These are phyloP conservation scores for Verasper variegatus DNA, from an alignment of 2,113 vertebrate genomes.

Conservation along the genomic window DNA sequence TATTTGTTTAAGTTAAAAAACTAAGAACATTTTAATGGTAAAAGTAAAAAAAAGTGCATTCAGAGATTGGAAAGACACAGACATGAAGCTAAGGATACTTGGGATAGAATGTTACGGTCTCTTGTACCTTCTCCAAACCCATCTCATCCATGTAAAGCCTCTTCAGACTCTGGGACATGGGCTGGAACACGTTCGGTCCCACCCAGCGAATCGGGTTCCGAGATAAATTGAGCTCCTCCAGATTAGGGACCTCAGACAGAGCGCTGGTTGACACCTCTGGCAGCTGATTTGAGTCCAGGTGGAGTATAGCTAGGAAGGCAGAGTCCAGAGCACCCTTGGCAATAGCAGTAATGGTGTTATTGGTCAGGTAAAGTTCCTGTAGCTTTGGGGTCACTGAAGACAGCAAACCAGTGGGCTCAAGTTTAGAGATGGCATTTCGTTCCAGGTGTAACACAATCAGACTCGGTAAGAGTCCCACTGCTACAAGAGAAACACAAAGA, in stretches of 20 bases:
- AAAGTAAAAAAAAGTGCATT: too few species aligned
- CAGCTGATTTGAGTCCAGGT: constrained; percentile 87
- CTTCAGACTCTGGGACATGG: constrained; percentile 82
- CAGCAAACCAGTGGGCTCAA: constrained; percentile 78
- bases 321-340: constrained; percentile 76
- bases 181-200: constrained; percentile 77
- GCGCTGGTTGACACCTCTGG: constrained; percentile 81
- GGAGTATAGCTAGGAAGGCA: constrained; percentile 82
- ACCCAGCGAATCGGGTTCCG: constrained; percentile 82
- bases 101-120: neutral
- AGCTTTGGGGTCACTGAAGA: constrained; percentile 68
- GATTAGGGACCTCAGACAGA: constrained; percentile 68
- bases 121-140: constrained; percentile 83
- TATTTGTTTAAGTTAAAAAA: too few species aligned
- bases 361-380: constrained; percentile 85
- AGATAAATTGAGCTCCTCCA: constrained; percentile 88
- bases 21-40: too few species aligned
- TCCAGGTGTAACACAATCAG: constrained; percentile 91
- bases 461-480: constrained; percentile 81
- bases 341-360: constrained; percentile 81
- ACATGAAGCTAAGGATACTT: neutral
- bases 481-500: constrained; percentile 19
- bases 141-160: constrained; percentile 87
- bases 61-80: neutral
- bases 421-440: constrained; percentile 81